Percentiles rank a stretch among this genome's conserved stretches.
Conservation (phyloP, 2,888 invertebrate species). For the Cephus nigrinus region DNA sequence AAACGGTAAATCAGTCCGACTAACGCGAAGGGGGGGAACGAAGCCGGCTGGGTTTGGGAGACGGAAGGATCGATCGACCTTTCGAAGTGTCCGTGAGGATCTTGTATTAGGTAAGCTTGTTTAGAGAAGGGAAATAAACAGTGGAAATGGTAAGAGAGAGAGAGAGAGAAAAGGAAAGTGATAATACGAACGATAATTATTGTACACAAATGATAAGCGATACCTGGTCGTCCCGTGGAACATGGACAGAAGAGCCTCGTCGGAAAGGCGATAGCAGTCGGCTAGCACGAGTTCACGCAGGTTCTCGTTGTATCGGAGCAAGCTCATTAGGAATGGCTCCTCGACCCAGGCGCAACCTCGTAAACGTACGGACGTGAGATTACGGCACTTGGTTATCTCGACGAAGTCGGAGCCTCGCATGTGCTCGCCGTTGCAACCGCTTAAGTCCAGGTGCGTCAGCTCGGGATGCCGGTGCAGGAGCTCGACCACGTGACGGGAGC, state of each 20-base stretch:
- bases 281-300: conserved; percentile 31
- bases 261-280: conserved; percentile 32
- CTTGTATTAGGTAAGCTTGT: too few relatives aligned
- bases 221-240: conserved; percentile 7
- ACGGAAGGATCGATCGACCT: too few relatives aligned
- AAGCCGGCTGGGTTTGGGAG: too few relatives aligned
- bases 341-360: conserved; percentile 24
- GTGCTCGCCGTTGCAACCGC: conserved; percentile 11
- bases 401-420: conserved; percentile 18
- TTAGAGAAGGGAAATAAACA: too few relatives aligned
- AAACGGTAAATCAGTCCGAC: too few relatives aligned
- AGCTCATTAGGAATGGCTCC: conserved; percentile 26
- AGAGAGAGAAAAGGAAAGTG: too few relatives aligned
- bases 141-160: too few relatives aligned
- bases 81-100: too few relatives aligned
- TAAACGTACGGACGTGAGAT: conserved; percentile 26
- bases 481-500: conserved; percentile 12
- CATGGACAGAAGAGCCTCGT: conserved; percentile 29
- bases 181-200: too few relatives aligned
- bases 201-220: too few relatives aligned
- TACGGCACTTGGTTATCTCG: conserved; percentile 32
- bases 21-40: too few relatives aligned
- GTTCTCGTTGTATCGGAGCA: conserved; percentile 32
- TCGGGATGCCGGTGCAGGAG: conserved; percentile 7
- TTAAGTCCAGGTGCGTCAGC: conserved; percentile 12